Evolutionary conservation across 2,888 invertebrate species (phyloP).

Genomic region (Troides aeacus): DNA sequence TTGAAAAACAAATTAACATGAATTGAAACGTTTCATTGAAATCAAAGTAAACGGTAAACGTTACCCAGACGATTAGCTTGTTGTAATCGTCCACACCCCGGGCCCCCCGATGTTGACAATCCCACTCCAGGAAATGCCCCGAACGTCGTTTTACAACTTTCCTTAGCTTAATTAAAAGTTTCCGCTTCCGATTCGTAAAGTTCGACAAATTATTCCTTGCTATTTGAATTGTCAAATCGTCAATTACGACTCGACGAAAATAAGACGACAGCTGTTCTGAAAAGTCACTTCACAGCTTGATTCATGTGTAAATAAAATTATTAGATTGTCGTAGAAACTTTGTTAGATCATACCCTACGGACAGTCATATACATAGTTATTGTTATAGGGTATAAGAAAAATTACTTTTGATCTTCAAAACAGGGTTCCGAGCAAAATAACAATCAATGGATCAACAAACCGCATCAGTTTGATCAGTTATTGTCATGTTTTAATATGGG

Average conservation of each 20-base stretch:
- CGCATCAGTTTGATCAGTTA: too few species aligned
- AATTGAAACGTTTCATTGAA: conserved; percentile 17
- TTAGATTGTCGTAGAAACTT: too few species aligned
- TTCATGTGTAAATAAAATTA: neutral
- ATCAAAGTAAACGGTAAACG: conserved; percentile 39
- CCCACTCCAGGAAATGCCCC: conserved; percentile 66
- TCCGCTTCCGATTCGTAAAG: conserved; percentile 31
- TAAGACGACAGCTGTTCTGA: conserved; percentile 11
- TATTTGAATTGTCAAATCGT: conserved; percentile 43
- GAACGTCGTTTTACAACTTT: conserved; percentile 52
- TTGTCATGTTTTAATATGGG: too few species aligned
- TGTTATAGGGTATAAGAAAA: too few species aligned
- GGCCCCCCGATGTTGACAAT: conserved; percentile 47
- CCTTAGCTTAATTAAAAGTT: conserved; percentile 72
- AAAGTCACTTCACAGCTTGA: neutral
- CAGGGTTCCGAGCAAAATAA: too few species aligned
- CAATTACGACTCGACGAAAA: conserved; percentile 31
- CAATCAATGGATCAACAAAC: too few species aligned
- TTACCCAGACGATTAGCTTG: conserved; percentile 28
- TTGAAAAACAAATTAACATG: too few species aligned
- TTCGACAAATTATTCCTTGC: conserved; percentile 32
- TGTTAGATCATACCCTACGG: too few species aligned
- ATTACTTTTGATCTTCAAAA: too few species aligned
- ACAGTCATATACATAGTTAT: too few species aligned
- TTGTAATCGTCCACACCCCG: conserved; percentile 29